Evolutionary conservation across 2,888 invertebrate genomes (phyloP), one percentile per base, ranked within the genome.

Genomic region (Scaptomyza caliginosa): DNA sequence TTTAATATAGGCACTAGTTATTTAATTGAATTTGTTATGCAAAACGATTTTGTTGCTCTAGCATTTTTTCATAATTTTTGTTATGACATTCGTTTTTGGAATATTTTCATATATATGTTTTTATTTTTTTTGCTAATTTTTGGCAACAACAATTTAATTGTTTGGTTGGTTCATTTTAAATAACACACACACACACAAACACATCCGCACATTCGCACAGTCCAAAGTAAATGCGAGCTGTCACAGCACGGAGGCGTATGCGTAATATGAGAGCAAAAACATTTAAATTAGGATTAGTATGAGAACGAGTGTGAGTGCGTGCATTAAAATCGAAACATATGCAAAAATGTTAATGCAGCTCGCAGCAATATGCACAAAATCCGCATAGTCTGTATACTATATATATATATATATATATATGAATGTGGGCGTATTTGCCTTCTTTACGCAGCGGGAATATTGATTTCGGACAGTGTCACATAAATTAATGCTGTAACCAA

Each of bases 231-330:
- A 32, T 10, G 30, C 23, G 17, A 40, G 10, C 24, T 6, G 52
- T 36, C 11, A 13, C 8, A 16, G 11, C 39, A 75, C 45, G 2
- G 28, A 30, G 42, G 57, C 68, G 50, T 51, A 56, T 73, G 36
- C 42, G 65, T 62, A 55, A 67, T 77, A 19, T 49, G 40, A 46
- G 50, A 21, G 62, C 28, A 34, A 34, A 63, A 68, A 68, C 75
- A 85, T 81, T 85, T 78, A 75, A 82, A 86, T 82, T 79, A 70
- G 83, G 86, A 85, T 86, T 86, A 86, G 83, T 82, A 72, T 71
- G 30, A 23, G 11, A 24, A 17, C 8, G 19, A 10, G 19, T 51
- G 24, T 66, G 57, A 46, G 52, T 57, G 71, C 54, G 70, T 54
- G 67, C 62, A 67, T 86, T 63, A 65, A 84, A 80, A 83, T 68